Conservation (phyloP, 2,888 invertebrate species). For the Eustalomyia histrio region DNA sequence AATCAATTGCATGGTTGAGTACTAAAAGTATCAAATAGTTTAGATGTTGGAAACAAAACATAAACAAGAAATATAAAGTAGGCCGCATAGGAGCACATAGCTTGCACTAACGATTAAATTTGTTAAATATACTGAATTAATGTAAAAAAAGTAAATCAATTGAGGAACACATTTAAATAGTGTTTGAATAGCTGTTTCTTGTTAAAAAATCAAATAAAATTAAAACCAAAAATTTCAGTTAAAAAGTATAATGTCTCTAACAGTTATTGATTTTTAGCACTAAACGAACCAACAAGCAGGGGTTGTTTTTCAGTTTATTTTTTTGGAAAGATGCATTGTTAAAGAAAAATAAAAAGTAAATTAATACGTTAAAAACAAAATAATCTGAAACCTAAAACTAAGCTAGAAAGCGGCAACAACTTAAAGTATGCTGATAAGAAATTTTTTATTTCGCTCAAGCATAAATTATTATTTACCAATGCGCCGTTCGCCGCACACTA, state of each 20-base stretch:
- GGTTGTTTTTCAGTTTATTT: too few relatives aligned
- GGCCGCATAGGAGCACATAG: background rate
- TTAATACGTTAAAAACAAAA: background rate
- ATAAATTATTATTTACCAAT: slow-evolving; percentile 69
- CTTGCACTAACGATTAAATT: background rate
- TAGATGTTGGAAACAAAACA: too few relatives aligned
- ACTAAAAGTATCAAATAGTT: too few relatives aligned
- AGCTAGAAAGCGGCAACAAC: slow-evolving; percentile 52
- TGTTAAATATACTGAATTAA: background rate
- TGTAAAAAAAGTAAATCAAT: background rate
- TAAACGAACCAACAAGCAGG: background rate
- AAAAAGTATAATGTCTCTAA: background rate
- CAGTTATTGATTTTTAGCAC: background rate
- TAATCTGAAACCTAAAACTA: background rate
- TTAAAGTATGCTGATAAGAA: slow-evolving; percentile 73
- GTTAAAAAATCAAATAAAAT: background rate
- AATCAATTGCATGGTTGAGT: too few relatives aligned
- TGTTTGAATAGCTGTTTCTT: background rate
- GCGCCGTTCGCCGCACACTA: slow-evolving; percentile 71
- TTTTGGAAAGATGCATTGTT: too few relatives aligned
- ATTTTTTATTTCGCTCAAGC: slow-evolving; percentile 73
- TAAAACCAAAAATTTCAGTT: background rate
- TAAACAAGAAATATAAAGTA: too few relatives aligned
- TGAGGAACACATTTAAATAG: background rate
- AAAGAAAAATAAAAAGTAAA: background rate